Evolutionary conservation across 2,113 vertebrate genomes (phyloP).

Genomic region (Panurus biarmicus): DNA sequence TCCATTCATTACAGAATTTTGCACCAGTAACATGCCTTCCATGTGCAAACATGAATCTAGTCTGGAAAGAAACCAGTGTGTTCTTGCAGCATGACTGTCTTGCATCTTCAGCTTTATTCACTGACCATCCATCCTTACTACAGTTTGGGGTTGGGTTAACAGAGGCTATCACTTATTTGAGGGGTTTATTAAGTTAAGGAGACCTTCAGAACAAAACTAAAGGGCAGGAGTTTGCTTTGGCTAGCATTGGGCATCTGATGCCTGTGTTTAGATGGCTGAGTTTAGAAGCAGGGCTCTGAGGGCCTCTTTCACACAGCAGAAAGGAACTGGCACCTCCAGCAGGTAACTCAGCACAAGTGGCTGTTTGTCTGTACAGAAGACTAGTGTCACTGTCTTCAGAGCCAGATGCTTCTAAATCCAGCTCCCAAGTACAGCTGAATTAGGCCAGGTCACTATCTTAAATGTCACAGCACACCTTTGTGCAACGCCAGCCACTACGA

Average conservation of each 20-base stretch:
- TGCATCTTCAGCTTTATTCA: neutral
- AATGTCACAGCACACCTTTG: neutral
- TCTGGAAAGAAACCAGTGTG: neutral
- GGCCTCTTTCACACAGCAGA: neutral
- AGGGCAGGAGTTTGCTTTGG: neutral
- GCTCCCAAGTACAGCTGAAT: neutral
- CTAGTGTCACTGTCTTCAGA: neutral
- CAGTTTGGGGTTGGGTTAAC: neutral
- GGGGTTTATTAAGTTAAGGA: neutral
- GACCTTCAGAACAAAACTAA: neutral
- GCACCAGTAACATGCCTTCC: neutral
- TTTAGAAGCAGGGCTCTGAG: neutral
- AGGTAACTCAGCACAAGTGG: neutral
- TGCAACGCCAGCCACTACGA: accelerated
- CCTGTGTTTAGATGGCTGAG: neutral
- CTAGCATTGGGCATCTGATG: neutral
- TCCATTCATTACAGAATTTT: neutral
- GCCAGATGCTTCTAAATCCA: neutral
- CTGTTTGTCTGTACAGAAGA: neutral
- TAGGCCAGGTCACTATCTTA: neutral
- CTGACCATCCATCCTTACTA: neutral
- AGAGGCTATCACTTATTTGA: neutral
- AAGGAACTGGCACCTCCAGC: neutral
- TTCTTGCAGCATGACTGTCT: neutral
- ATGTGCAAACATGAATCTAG: neutral